phyloP scores from a whole-genome alignment of 2,888 invertebrate genomes.

The Macrophya alboannulata region DNA sequence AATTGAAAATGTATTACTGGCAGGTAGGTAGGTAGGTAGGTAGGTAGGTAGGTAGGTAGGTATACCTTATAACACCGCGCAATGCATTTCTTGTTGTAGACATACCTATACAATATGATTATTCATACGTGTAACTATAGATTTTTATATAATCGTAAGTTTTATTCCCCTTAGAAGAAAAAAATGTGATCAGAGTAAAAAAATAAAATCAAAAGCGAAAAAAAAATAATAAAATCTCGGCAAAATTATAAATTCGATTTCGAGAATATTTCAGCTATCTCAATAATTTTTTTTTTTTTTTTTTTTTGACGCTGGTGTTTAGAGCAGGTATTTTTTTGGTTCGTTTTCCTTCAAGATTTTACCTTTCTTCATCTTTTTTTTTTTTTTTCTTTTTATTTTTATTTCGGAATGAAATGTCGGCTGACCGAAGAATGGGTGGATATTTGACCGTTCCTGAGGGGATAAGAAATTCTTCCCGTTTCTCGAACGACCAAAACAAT shows the following conservation, averaged over 20 bases:
- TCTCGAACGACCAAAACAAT: neutral
- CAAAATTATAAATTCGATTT: neutral
- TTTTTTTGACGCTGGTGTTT: too few species aligned
- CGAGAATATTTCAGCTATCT: neutral
- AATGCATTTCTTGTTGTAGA: neutral
- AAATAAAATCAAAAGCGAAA: too few species aligned
- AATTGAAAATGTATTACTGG: constrained; percentile 11
- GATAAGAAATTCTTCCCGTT: neutral
- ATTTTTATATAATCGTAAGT: too few species aligned
- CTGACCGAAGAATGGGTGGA: neutral
- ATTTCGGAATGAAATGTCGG: neutral
- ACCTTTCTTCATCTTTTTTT: neutral
- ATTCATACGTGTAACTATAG: too few species aligned
- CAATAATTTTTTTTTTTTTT: too few species aligned
- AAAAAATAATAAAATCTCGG: neutral
- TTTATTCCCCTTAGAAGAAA: too few species aligned
- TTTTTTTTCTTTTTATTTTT: neutral
- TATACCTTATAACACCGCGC: neutral
- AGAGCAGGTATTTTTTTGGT: too few species aligned
- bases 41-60: too few species aligned
- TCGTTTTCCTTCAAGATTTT: too few species aligned
- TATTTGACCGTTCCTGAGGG: neutral
- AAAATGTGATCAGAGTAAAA: too few species aligned
- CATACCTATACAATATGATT: too few species aligned
- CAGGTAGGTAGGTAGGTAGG: too few species aligned